Conservation (phyloP, 2,888 invertebrate genomes). For the Melanostoma scalare region DNA sequence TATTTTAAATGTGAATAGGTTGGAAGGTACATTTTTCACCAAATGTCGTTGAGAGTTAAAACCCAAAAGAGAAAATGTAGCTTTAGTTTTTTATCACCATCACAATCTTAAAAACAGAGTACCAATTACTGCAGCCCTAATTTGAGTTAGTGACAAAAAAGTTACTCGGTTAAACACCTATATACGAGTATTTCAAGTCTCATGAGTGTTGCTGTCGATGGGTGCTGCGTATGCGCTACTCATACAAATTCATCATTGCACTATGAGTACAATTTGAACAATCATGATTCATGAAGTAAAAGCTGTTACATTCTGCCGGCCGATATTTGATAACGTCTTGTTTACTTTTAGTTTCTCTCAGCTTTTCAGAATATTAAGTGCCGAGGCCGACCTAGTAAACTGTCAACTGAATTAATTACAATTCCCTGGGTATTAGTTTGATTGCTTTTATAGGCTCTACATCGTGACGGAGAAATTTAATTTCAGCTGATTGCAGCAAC, state of each 20-base stretch:
- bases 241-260: slow-evolving; percentile 25
- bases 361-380: slow-evolving; percentile 44
- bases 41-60: no score
- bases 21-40: no score
- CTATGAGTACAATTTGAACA: slow-evolving; percentile 39
- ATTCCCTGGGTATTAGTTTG: slow-evolving; percentile 53
- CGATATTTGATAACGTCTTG: slow-evolving; percentile 56
- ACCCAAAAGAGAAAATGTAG: no score
- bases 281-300: slow-evolving; percentile 24
- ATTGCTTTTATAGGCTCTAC: slow-evolving; percentile 43
- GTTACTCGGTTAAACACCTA: no score
- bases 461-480: slow-evolving; percentile 65
- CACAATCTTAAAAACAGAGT: no score
- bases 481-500: slow-evolving; percentile 66
- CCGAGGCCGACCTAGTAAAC: slow-evolving; percentile 59
- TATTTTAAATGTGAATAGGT: no score
- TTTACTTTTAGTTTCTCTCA: slow-evolving; percentile 56
- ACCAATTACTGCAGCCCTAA: no score
- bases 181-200: no score
- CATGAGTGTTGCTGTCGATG: no score
- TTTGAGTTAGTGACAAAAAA: no score
- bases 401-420: slow-evolving; percentile 71
- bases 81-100: no score
- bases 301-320: slow-evolving; percentile 7
- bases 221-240: background rate